phyloP scores from a whole-genome alignment of 1,140 invertebrate genomes.

The Subanguina moxae region DNA sequence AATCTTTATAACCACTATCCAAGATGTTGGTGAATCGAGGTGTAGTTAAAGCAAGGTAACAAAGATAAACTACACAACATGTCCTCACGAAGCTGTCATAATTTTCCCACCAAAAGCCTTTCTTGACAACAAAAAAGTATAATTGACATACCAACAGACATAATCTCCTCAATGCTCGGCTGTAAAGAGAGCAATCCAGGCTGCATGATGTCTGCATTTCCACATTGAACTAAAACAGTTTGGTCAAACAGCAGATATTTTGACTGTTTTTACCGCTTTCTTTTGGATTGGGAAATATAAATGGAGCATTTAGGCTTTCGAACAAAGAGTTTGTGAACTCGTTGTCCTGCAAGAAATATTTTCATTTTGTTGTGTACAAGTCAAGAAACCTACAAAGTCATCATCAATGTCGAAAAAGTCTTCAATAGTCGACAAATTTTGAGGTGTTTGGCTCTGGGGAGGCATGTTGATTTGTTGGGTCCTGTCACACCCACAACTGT shows the following conservation, averaged over 20 bases:
- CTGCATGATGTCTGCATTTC: slow-evolving; percentile 90
- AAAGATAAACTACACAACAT: too few relatives aligned
- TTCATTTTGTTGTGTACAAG: neutral
- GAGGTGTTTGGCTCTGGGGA: slow-evolving; percentile 51
- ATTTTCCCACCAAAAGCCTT: too few relatives aligned
- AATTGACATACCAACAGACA: slow-evolving; percentile 54
- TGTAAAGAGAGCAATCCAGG: slow-evolving; percentile 91
- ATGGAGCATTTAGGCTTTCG: slow-evolving; percentile 74
- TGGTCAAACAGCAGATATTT: neutral
- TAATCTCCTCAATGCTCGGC: slow-evolving; percentile 92
- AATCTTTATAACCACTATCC: too few relatives aligned
- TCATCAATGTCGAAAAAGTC: slow-evolving; percentile 13
- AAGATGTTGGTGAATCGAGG: too few relatives aligned
- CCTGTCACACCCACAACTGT: slow-evolving; percentile 46
- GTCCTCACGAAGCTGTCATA: too few relatives aligned
- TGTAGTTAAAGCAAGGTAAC: too few relatives aligned
- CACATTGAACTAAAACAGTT: slow-evolving; percentile 65
- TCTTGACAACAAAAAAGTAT: neutral
- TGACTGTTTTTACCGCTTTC: slow-evolving; percentile 75
- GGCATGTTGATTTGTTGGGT: slow-evolving; percentile 19
- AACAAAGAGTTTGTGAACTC: slow-evolving; percentile 60
- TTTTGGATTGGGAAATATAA: slow-evolving; percentile 89
- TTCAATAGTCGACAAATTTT: slow-evolving; percentile 40
- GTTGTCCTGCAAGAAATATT: slow-evolving; percentile 44
- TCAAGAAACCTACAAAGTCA: neutral